These are phyloP conservation scores for Hydropotes inermis DNA, from an alignment of 2,113 vertebrate genomes.

Conservation along the genomic window DNA sequence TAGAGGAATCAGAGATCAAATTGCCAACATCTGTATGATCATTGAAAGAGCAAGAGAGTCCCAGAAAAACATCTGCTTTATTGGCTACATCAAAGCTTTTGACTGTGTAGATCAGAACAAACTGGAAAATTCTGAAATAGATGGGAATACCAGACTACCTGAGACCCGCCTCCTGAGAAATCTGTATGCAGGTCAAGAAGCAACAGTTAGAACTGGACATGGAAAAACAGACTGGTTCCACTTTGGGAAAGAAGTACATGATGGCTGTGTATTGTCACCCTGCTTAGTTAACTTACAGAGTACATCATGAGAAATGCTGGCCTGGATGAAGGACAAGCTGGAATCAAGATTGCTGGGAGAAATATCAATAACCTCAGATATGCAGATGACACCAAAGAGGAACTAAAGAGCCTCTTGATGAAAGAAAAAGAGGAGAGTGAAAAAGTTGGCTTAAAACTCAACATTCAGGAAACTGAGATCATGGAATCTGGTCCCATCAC, in stretches of 20 bases:
- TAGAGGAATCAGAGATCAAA: background rate
- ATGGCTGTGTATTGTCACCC: too few relatives aligned
- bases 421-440: background rate
- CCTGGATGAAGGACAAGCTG: too few relatives aligned
- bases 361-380: background rate
- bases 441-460: background rate
- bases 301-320: too few relatives aligned
- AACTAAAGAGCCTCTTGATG: background rate
- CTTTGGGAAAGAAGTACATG: fast-evolving
- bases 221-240: too few relatives aligned
- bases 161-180: background rate
- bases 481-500: background rate
- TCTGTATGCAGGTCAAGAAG: too few relatives aligned
- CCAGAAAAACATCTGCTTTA: background rate
- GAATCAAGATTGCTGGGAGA: too few relatives aligned
- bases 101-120: background rate
- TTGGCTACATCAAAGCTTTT: background rate
- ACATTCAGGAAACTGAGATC: background rate
- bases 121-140: background rate
- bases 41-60: background rate
- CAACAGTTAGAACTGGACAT: too few relatives aligned
- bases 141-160: background rate
- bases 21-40: background rate
- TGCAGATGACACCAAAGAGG: background rate
- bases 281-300: too few relatives aligned